Percentiles rank a stretch among this genome's conserved stretches.
phyloP scores from a whole-genome alignment of 2,797 vertebrate species.

The Megaceryle alcyon region DNA sequence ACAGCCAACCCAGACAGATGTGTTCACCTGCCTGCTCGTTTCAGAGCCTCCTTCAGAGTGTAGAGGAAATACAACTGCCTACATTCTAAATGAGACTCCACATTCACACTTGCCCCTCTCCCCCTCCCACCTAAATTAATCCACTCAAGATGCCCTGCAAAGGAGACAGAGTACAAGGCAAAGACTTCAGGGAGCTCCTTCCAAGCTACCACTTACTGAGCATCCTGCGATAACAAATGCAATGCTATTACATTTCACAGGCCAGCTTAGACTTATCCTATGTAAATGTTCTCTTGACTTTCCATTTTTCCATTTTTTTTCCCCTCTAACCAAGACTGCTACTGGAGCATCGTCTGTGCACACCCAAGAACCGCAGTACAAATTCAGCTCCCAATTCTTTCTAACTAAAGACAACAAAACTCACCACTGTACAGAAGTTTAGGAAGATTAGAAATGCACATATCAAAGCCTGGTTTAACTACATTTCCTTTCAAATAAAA shows the following conservation, averaged over 20 bases:
- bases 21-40: background rate
- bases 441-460: background rate
- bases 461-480: background rate
- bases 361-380: background rate
- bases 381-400: background rate
- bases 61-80: background rate
- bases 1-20: background rate
- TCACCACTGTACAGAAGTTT: background rate
- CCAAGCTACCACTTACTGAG: background rate
- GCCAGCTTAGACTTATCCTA: background rate
- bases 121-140: background rate
- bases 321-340: background rate
- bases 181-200: background rate
- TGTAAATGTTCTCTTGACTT: background rate
- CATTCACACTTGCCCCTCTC: background rate
- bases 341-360: background rate
- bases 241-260: background rate
- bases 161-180: background rate
- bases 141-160: background rate
- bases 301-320: background rate
- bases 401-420: background rate
- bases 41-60: background rate
- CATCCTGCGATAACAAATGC: rapidly evolving
- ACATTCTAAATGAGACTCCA: background rate
- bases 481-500: background rate